Evolutionary conservation across 2,888 invertebrate species (phyloP).

Genomic region (Drosophila pseudotalamancana): DNA sequence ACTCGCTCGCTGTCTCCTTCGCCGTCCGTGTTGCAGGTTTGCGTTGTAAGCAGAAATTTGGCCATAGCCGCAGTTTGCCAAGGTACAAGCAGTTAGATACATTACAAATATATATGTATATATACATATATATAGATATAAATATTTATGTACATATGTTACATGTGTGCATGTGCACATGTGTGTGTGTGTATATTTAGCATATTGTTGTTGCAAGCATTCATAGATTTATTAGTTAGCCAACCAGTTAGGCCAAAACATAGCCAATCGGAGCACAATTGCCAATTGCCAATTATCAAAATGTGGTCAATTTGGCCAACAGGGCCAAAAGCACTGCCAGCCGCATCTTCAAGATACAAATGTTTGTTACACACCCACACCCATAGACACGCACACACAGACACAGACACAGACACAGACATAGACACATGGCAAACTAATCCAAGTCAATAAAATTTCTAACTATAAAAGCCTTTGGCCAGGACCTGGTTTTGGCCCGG

Average conservation of each 20-base stretch:
- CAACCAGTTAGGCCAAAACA: conserved; percentile 33
- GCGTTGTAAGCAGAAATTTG: conserved; percentile 51
- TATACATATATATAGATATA: too few species aligned
- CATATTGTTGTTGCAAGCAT: conserved; percentile 15
- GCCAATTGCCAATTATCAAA: conserved; percentile 68
- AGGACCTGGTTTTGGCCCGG: conserved; percentile 3
- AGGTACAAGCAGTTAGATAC: not conserved
- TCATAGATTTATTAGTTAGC: conserved; percentile 61
- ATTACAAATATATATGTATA: conserved; percentile 21
- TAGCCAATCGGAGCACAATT: conserved; percentile 36
- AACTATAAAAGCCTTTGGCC: conserved; percentile 59
- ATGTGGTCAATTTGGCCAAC: conserved; percentile 45
- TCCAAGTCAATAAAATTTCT: conserved; percentile 73
- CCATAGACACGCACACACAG: not conserved
- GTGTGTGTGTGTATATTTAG: not conserved
- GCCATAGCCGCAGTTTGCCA: conserved; percentile 15
- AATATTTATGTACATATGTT: not conserved
- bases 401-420: not conserved
- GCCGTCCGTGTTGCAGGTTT: conserved; percentile 15
- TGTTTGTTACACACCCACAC: conserved; percentile 8
- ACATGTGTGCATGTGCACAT: not conserved
- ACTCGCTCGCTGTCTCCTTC: too few species aligned
- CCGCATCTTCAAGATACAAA: conserved; percentile 43
- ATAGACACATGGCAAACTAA: conserved; percentile 41
- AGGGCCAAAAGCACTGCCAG: conserved; percentile 11